These are phyloP conservation scores for Actinia equina DNA, from an alignment of 64 coral and sea anemone species.

Conservation along the genomic window DNA sequence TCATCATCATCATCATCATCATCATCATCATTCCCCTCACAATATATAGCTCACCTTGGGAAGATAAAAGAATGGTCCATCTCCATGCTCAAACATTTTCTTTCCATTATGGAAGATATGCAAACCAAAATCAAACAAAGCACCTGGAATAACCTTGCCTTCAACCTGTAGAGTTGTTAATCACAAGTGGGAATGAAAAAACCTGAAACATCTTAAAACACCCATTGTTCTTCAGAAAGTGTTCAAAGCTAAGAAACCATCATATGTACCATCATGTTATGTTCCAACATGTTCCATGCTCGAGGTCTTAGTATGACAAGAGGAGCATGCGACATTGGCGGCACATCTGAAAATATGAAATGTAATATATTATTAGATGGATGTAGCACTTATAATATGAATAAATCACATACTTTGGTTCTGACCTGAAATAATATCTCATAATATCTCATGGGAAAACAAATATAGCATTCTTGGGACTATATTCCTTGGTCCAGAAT, in stretches of 20 bases:
- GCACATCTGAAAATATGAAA: conserved; percentile 41
- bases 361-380: background rate
- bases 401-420: too few species aligned
- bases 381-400: too few species aligned
- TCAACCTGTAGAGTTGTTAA: conserved; percentile 36
- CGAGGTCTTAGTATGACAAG: conserved; percentile 75
- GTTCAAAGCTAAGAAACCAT: too few species aligned
- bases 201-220: too few species aligned
- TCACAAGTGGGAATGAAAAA: too few species aligned
- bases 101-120: conserved; percentile 84
- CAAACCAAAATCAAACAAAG: conserved; percentile 80
- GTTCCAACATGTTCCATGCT: conserved; percentile 86
- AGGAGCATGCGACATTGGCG: conserved; percentile 56
- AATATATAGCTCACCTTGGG: conserved; percentile 47
- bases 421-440: too few species aligned
- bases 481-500: too few species aligned
- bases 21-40: too few species aligned
- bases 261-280: conserved; percentile 58
- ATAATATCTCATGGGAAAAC: too few species aligned
- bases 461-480: too few species aligned
- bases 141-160: conserved; percentile 69
- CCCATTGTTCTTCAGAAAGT: too few species aligned
- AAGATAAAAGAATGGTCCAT: conserved; percentile 82
- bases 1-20: too few species aligned
- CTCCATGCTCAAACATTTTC: conserved; percentile 36